Conservation (phyloP, 1,140 invertebrate genomes). For the Zaprionus davidi region DNA sequence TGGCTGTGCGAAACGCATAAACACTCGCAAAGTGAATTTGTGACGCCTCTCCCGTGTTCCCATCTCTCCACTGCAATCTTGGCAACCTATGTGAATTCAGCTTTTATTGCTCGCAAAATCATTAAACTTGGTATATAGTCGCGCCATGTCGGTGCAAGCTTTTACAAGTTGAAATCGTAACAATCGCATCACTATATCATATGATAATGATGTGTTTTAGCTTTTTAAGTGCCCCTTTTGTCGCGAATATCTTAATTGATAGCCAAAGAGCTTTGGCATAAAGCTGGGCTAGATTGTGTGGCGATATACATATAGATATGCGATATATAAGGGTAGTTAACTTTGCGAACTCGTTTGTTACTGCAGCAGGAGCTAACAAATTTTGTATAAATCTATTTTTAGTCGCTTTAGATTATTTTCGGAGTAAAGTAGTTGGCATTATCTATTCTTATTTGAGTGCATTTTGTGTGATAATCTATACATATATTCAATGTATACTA, state of each 20-base stretch:
- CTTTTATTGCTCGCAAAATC: constrained; percentile 11
- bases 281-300: no score
- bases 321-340: neutral
- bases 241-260: neutral
- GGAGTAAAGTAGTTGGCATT: no score
- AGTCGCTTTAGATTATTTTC: neutral
- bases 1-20: constrained; percentile 3
- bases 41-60: constrained; percentile 14
- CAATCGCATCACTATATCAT: constrained; percentile 16
- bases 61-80: neutral
- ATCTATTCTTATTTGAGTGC: neutral
- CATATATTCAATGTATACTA: neutral
- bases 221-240: constrained; percentile 9
- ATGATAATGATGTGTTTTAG: constrained; percentile 8
- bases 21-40: constrained; percentile 5
- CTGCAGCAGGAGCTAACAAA: neutral
- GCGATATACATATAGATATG: no score
- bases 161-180: constrained; percentile 12
- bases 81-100: constrained; percentile 28
- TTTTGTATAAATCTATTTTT: neutral
- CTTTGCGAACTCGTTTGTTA: neutral
- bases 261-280: neutral
- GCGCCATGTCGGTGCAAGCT: constrained; percentile 1
- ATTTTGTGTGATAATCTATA: neutral
- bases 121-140: constrained; percentile 20